A percentile compares a stretch with the other conserved stretches of the same genome.
These are phyloP conservation scores for Glomeris marginata DNA, from an alignment of 2,888 invertebrate genomes.

Conservation along the genomic window DNA sequence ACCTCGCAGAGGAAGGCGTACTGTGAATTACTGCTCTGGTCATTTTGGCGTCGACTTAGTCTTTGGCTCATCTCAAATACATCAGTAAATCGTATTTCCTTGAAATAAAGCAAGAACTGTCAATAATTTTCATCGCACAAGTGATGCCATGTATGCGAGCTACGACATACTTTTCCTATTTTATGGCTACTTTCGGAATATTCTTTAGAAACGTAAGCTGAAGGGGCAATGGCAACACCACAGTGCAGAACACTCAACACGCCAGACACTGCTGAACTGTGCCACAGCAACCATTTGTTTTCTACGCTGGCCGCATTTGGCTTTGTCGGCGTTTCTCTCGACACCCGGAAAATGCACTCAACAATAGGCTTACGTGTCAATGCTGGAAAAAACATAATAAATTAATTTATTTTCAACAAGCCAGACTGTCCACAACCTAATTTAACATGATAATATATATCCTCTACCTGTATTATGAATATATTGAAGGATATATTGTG, in stretches of 20 bases:
- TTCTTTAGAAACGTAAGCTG: constrained; percentile 5
- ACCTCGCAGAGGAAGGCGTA: constrained; percentile 37
- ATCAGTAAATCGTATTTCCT: constrained; percentile 38
- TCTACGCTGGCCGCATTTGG: constrained; percentile 14
- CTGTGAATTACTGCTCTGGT: constrained; percentile 23
- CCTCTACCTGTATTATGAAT: constrained; percentile 30
- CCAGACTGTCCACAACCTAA: background rate
- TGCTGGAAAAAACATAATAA: constrained; percentile 1
- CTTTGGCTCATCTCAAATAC: constrained; percentile 33
- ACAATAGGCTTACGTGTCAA: constrained; percentile 15
- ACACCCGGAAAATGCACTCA: constrained; percentile 19
- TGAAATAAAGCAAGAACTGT: constrained; percentile 20
- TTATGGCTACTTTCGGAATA: constrained; percentile 1
- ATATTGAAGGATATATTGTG: constrained; percentile 36
- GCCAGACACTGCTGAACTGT: constrained; percentile 18
- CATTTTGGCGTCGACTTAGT: constrained; percentile 28
- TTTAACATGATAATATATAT: background rate
- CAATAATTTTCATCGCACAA: too few relatives aligned
- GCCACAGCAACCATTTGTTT: constrained; percentile 32
- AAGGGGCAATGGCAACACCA: constrained; percentile 18
- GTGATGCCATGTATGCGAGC: too few relatives aligned
- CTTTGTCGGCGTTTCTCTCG: constrained; percentile 15
- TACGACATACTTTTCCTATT: too few relatives aligned
- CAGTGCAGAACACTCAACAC: constrained; percentile 25
- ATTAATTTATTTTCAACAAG: background rate